phyloP scores from a whole-genome alignment of 2,113 vertebrate species.

The Microtus pennsylvanicus region DNA sequence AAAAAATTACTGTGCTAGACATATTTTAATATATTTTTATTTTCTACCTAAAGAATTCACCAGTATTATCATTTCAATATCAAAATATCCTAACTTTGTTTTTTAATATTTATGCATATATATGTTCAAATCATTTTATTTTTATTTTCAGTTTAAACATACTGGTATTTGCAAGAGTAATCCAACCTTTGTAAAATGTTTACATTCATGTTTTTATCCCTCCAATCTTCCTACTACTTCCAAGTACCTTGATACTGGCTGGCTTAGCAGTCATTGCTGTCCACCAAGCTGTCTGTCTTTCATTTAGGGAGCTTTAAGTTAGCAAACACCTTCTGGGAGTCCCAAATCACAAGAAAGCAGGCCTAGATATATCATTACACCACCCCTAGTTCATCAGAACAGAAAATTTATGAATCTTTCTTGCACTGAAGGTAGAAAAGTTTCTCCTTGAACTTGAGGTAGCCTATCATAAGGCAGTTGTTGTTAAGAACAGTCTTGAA shows the following conservation, averaged over 20 bases:
- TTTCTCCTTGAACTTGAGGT: background rate
- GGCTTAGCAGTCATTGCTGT: too few species aligned
- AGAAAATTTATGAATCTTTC: background rate
- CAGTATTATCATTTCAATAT: background rate
- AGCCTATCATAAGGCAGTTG: background rate
- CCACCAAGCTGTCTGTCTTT: too few species aligned
- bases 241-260: too few species aligned
- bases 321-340: background rate
- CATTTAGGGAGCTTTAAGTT: background rate
- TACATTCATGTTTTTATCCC: background rate
- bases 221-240: too few species aligned
- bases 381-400: background rate
- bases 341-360: background rate
- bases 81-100: background rate
- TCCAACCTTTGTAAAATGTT: background rate
- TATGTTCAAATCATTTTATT: background rate
- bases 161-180: background rate
- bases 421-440: background rate
- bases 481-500: background rate
- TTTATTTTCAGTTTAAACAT: background rate
- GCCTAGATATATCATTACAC: background rate
- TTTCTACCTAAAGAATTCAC: background rate
- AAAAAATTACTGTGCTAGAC: background rate
- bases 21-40: background rate
- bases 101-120: background rate